These are phyloP conservation scores for Drosophila triauraria DNA, from an alignment of 1,140 invertebrate species.

Conservation along the genomic window DNA sequence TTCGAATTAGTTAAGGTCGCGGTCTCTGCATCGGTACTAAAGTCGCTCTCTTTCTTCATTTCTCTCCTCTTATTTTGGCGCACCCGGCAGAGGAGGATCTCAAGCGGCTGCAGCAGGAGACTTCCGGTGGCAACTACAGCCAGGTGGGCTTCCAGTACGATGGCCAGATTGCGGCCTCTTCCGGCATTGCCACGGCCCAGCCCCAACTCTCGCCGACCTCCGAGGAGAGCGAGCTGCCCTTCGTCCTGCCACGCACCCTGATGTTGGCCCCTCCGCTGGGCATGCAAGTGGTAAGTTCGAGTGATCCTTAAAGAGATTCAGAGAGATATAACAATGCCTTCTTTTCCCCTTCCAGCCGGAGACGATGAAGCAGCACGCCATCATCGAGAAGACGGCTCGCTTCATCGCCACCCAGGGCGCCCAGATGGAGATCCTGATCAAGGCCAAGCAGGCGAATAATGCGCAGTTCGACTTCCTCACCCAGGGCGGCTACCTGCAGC, in stretches of 20 bases:
- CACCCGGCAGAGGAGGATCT: slow-evolving; percentile 92
- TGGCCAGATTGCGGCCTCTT: slow-evolving; percentile 24
- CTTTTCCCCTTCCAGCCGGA: slow-evolving; percentile 90
- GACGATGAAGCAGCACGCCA: slow-evolving; percentile 95
- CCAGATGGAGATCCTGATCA: slow-evolving; percentile 99
- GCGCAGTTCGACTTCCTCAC: slow-evolving; percentile 97
- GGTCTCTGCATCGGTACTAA: slow-evolving; percentile 29
- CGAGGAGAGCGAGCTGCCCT: slow-evolving; percentile 90
- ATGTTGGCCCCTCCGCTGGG: slow-evolving; percentile 88
- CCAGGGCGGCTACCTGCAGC: slow-evolving; percentile 93
- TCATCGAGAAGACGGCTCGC: slow-evolving; percentile 98
- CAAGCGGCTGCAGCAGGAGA: slow-evolving; percentile 91
- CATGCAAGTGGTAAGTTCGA: slow-evolving; percentile 89
- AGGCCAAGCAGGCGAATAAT: slow-evolving; percentile 98
- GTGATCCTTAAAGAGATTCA: neutral
- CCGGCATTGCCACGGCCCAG: slow-evolving; percentile 12
- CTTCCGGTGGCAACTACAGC: slow-evolving; percentile 87
- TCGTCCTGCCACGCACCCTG: slow-evolving; percentile 89
- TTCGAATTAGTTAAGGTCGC: slow-evolving; percentile 8
- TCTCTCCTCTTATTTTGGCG: slow-evolving; percentile 70
- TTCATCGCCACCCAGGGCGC: slow-evolving; percentile 97
- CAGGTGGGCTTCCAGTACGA: slow-evolving; percentile 94
- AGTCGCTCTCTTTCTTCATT: slow-evolving; percentile 30
- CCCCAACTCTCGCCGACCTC: slow-evolving; percentile 85
- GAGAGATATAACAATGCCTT: neutral